These are phyloP conservation scores for Hydropsyche betteni DNA, from an alignment of 2,888 invertebrate species.

Conservation along the genomic window DNA sequence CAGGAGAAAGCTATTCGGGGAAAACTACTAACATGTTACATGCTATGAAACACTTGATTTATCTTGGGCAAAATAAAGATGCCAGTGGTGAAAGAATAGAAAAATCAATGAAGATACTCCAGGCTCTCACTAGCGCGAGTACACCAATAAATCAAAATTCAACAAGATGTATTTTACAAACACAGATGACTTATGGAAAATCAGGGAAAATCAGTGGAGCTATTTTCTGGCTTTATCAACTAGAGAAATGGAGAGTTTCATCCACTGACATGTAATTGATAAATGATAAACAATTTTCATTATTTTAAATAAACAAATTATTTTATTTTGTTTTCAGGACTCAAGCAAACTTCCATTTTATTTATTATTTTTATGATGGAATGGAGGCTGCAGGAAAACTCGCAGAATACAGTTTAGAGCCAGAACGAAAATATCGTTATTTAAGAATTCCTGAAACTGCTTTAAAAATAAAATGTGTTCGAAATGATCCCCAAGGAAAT, in stretches of 20 bases:
- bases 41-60: constrained; percentile 81
- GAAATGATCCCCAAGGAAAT: constrained; percentile 74
- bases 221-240: constrained; percentile 83
- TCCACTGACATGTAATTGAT: constrained; percentile 76
- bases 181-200: constrained; percentile 83
- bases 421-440: constrained; percentile 78
- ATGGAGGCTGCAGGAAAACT: constrained; percentile 74
- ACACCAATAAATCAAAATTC: constrained; percentile 87
- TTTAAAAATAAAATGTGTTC: constrained; percentile 68
- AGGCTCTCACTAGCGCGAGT: constrained; percentile 83
- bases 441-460: constrained; percentile 69
- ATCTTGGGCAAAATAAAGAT: constrained; percentile 78
- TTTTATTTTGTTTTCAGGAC: constrained; percentile 63
- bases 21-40: constrained; percentile 87
- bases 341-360: constrained; percentile 88
- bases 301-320: constrained; percentile 13
- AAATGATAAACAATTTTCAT: constrained; percentile 6
- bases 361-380: constrained; percentile 91
- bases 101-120: constrained; percentile 76
- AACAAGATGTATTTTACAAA: constrained; percentile 82
- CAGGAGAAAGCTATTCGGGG: constrained; percentile 91
- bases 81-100: constrained; percentile 72
- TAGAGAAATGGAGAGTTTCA: constrained; percentile 90
- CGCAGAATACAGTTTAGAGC: constrained; percentile 73
- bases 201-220: constrained; percentile 91